Conservation (phyloP, 2,888 invertebrate species). For the Balanococcus diminutus region DNA sequence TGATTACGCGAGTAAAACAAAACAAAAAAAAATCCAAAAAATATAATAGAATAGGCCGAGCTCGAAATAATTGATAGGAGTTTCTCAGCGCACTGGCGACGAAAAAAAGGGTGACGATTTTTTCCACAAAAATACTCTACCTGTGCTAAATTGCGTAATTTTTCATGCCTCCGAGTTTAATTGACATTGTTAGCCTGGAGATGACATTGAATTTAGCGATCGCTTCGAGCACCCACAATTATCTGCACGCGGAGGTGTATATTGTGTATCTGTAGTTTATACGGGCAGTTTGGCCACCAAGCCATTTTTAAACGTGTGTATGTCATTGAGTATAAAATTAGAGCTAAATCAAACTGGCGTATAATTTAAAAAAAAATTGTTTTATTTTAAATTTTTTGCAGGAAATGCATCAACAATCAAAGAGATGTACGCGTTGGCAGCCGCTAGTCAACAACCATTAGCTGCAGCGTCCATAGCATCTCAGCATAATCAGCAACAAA, state of each 20-base stretch:
- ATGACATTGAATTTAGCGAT: not conserved
- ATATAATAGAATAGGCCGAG: too few relatives aligned
- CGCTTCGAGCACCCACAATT: not conserved
- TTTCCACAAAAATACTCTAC: not conserved
- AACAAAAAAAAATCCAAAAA: too few relatives aligned
- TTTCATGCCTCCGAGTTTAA: not conserved
- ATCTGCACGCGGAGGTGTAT: not conserved
- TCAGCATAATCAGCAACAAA: slow-evolving; percentile 73
- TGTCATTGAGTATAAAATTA: not conserved
- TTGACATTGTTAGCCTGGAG: not conserved
- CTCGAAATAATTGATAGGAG: too few relatives aligned
- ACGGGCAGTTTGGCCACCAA: too few relatives aligned
- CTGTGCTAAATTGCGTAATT: not conserved
- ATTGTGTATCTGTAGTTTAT: too few relatives aligned
- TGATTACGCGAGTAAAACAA: too few relatives aligned
- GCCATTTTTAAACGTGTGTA: not conserved
- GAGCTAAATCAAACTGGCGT: not conserved
- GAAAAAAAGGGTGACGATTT: not conserved
- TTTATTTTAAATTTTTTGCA: slow-evolving; percentile 13
- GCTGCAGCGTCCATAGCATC: slow-evolving; percentile 66
- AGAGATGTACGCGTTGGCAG: slow-evolving; percentile 64
- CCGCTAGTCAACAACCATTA: slow-evolving; percentile 68
- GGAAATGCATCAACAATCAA: slow-evolving; percentile 60
- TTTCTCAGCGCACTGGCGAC: not conserved
- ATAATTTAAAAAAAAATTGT: not conserved